These are phyloP conservation scores for Neoaliturus tenellus DNA, from an alignment of 2,888 invertebrate species.

Conservation along the genomic window DNA sequence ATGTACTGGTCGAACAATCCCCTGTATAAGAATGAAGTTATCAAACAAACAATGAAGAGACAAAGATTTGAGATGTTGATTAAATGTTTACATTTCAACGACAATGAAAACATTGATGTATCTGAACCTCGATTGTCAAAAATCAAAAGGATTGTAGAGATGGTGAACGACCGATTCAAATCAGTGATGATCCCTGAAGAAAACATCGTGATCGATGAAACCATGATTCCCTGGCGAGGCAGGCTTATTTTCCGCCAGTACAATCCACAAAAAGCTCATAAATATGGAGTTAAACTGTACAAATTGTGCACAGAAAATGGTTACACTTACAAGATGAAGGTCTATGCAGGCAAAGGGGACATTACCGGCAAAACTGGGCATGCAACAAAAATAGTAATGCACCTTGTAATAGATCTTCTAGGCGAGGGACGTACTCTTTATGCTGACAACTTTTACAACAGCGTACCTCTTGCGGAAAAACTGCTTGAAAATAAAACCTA, in stretches of 20 bases:
- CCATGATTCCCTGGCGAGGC: constrained; percentile 66
- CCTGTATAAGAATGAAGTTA: constrained; percentile 61
- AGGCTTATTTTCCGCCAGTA: constrained; percentile 67
- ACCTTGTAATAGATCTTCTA: constrained; percentile 63
- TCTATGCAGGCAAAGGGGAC: constrained; percentile 57
- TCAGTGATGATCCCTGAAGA: constrained; percentile 62
- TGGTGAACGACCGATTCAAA: not conserved
- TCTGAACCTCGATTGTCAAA: constrained; percentile 56
- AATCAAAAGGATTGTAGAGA: constrained; percentile 59
- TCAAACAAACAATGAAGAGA: constrained; percentile 60
- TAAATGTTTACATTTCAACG: constrained; percentile 61
- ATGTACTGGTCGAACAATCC: constrained; percentile 62
- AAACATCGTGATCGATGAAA: constrained; percentile 66
- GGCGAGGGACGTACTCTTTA: constrained; percentile 64
- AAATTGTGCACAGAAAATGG: constrained; percentile 55
- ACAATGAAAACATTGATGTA: constrained; percentile 54
- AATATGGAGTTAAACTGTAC: constrained; percentile 68
- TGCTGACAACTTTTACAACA: constrained; percentile 67
- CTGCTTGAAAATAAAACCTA: constrained; percentile 62
- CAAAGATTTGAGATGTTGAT: constrained; percentile 64
- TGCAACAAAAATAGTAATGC: constrained; percentile 61
- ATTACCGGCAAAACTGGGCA: constrained; percentile 67
- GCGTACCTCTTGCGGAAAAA: constrained; percentile 60
- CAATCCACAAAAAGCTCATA: constrained; percentile 65
- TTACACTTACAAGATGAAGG: constrained; percentile 5